A percentile compares a stretch with the other conserved stretches of the same genome.
These are phyloP conservation scores for Psilopogon haemacephalus DNA, from an alignment of 2,113 vertebrate species.

Conservation along the genomic window DNA sequence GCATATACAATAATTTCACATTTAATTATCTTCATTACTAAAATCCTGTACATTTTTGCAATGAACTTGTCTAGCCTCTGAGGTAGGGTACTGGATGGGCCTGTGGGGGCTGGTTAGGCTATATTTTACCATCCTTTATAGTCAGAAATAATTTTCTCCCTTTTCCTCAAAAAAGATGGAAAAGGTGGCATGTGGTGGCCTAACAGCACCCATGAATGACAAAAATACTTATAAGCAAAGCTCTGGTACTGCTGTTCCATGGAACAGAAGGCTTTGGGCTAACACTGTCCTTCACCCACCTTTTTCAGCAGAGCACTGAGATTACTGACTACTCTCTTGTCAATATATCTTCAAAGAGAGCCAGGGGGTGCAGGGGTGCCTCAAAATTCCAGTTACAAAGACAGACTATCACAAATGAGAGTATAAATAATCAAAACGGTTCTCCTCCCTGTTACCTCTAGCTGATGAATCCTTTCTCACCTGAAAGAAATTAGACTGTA, in stretches of 20 bases:
- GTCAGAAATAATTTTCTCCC: background rate
- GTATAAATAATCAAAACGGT: background rate
- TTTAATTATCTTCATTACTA: background rate
- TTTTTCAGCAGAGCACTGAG: background rate
- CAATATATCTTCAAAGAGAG: background rate
- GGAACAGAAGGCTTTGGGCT: background rate
- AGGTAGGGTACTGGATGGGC: background rate
- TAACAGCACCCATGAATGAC: background rate
- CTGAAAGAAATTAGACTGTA: background rate
- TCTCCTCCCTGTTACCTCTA: background rate
- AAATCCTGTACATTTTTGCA: background rate
- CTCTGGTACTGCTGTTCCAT: background rate
- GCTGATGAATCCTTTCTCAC: background rate
- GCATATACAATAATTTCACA: background rate
- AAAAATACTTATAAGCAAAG: background rate
- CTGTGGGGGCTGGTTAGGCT: background rate
- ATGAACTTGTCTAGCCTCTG: background rate
- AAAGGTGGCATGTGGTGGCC: background rate
- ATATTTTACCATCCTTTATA: background rate
- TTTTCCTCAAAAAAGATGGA: background rate
- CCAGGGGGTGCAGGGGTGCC: fast-evolving
- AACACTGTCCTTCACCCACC: background rate
- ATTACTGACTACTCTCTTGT: background rate
- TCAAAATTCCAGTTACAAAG: background rate
- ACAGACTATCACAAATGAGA: background rate